phyloP scores from a whole-genome alignment of 2,888 invertebrate genomes.

The Dyspetes luteomarginatus region DNA sequence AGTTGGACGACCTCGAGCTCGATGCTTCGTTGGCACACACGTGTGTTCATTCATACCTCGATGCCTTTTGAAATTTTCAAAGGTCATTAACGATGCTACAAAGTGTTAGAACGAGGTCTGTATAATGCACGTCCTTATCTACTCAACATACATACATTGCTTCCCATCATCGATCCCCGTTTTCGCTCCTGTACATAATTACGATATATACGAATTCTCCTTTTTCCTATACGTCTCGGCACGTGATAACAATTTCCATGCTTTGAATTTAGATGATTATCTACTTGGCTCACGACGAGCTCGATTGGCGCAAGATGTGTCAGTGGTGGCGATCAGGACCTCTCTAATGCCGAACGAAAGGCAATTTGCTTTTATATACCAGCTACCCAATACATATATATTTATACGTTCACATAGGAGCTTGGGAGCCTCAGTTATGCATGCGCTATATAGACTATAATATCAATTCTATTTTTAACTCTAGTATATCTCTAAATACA shows the following conservation, averaged over 20 bases:
- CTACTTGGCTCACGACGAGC: constrained; percentile 17
- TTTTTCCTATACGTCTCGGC: neutral
- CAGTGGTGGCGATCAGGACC: constrained; percentile 5
- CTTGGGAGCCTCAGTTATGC: neutral
- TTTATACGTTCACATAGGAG: neutral
- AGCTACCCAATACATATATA: neutral
- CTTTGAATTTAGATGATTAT: constrained; percentile 33
- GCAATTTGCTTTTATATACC: neutral
- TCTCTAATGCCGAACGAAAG: neutral
- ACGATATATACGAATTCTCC: neutral
- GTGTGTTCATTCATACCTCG: neutral
- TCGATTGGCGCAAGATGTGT: constrained; percentile 6
- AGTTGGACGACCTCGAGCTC: neutral
- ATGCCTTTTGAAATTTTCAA: constrained; percentile 15
- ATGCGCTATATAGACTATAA: too few species aligned
- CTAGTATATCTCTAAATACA: neutral
- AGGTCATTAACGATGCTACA: neutral
- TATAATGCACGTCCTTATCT: constrained; percentile 21
- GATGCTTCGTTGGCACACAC: neutral
- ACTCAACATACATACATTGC: constrained; percentile 25
- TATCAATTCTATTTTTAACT: neutral
- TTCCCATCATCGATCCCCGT: constrained; percentile 4
- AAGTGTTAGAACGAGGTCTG: neutral
- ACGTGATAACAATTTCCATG: neutral
- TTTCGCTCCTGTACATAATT: neutral